phyloP scores from a whole-genome alignment of 2,113 vertebrate genomes.

The Microcebus griseorufus region DNA sequence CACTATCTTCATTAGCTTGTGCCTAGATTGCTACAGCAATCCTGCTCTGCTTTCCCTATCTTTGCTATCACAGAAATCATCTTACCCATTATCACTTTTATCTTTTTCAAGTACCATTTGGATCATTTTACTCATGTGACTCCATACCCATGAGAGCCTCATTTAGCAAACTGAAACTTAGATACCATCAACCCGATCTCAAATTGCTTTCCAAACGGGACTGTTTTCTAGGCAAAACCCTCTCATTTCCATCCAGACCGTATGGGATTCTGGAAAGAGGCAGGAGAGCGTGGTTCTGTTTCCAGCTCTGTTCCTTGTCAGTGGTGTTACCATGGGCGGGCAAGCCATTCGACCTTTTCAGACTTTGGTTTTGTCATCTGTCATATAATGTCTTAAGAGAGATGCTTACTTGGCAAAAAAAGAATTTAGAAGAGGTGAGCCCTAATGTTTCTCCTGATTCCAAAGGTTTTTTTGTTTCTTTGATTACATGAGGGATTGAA shows the following conservation, averaged over 20 bases:
- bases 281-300: background rate
- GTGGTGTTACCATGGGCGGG: background rate
- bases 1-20: background rate
- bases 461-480: background rate
- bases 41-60: background rate
- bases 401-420: background rate
- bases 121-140: background rate
- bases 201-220: background rate
- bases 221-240: background rate
- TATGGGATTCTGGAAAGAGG: background rate
- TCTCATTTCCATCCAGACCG: background rate
- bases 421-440: background rate
- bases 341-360: background rate
- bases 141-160: background rate
- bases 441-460: background rate
- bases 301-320: background rate
- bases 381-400: background rate
- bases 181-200: background rate
- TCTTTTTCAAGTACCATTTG: background rate
- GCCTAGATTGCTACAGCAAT: background rate
- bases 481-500: background rate
- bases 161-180: slow-evolving; percentile 1
- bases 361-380: background rate
- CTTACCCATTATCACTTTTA: background rate
- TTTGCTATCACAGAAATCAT: background rate